Evolutionary conservation across 1,140 invertebrate species (phyloP).

Genomic region (Pollicipes pollicipes): DNA sequence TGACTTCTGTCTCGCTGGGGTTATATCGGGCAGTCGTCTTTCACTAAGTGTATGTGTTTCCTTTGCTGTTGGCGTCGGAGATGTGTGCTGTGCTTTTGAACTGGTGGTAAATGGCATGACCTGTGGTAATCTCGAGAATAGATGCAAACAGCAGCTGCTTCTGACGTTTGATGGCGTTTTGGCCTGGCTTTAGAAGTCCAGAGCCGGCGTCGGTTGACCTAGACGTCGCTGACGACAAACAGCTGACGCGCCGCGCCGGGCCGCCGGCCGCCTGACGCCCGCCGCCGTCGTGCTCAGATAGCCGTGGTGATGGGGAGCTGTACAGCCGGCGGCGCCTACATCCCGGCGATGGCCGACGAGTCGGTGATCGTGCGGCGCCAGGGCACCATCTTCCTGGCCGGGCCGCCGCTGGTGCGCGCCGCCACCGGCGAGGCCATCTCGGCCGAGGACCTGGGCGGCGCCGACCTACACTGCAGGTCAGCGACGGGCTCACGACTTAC

Average conservation of each 20-base stretch:
- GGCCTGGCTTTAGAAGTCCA: too few species aligned
- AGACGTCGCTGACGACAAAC: too few species aligned
- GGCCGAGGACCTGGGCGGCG: constrained; percentile 93
- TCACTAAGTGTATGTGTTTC: constrained; percentile 9
- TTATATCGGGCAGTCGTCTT: background rate
- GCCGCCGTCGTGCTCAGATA: constrained; percentile 33
- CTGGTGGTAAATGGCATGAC: too few species aligned
- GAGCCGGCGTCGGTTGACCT: too few species aligned
- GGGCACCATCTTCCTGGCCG: constrained; percentile 93
- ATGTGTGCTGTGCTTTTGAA: too few species aligned
- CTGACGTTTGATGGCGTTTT: too few species aligned
- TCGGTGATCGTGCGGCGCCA: constrained; percentile 85
- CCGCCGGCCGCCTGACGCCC: background rate
- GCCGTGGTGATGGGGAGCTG: constrained; percentile 95
- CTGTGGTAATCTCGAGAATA: too few species aligned
- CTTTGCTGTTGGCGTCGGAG: constrained; percentile 1
- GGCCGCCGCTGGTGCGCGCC: constrained; percentile 91
- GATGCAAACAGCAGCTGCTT: too few species aligned
- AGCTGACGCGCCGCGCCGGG: too few species aligned
- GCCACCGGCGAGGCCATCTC: constrained; percentile 85
- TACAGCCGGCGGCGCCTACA: constrained; percentile 95
- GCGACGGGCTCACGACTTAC: too few species aligned
- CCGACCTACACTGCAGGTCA: constrained; percentile 77
- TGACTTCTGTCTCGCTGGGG: background rate
- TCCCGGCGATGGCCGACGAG: constrained; percentile 96